These are phyloP conservation scores for Parascotia fuliginaria DNA, from an alignment of 2,888 invertebrate genomes.

Conservation along the genomic window DNA sequence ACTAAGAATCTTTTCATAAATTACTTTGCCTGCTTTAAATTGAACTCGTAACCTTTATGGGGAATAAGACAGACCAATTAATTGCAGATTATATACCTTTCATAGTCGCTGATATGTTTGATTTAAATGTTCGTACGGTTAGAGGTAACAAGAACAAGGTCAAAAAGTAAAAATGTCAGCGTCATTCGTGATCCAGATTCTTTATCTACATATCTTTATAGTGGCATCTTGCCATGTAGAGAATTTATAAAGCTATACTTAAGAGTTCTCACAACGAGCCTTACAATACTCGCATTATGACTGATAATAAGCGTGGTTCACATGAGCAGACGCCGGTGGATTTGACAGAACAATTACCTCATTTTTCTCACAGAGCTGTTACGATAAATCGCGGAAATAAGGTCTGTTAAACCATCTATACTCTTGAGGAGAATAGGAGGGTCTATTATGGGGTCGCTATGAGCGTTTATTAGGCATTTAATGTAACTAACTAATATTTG, in stretches of 20 bases:
- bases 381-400: slow-evolving; percentile 65
- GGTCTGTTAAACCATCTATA: slow-evolving; percentile 46
- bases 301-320: slow-evolving; percentile 64
- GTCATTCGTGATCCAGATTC: slow-evolving; percentile 43
- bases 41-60: slow-evolving; percentile 56
- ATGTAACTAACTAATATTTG: slow-evolving; percentile 26
- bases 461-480: slow-evolving; percentile 42
- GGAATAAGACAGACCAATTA: slow-evolving; percentile 40
- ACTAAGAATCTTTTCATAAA: slow-evolving; percentile 33
- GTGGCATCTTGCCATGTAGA: slow-evolving; percentile 35
- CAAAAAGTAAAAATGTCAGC: slow-evolving; percentile 44
- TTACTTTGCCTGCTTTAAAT: slow-evolving; percentile 42
- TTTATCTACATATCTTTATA: slow-evolving; percentile 39
- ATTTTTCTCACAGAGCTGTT: slow-evolving; percentile 66
- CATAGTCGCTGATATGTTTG: slow-evolving; percentile 46
- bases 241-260: slow-evolving; percentile 49
- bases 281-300: slow-evolving; percentile 44
- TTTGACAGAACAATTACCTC: slow-evolving; percentile 72
- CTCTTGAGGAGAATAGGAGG: slow-evolving; percentile 22
- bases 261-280: slow-evolving; percentile 62
- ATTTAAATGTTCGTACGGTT: slow-evolving; percentile 44
- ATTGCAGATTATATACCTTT: slow-evolving; percentile 44
- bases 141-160: slow-evolving; percentile 49
- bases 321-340: slow-evolving; percentile 56
- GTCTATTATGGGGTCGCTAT: slow-evolving; percentile 48